Conservation (phyloP, 2,797 vertebrate species). For the Pantherophis alleghaniensis region DNA sequence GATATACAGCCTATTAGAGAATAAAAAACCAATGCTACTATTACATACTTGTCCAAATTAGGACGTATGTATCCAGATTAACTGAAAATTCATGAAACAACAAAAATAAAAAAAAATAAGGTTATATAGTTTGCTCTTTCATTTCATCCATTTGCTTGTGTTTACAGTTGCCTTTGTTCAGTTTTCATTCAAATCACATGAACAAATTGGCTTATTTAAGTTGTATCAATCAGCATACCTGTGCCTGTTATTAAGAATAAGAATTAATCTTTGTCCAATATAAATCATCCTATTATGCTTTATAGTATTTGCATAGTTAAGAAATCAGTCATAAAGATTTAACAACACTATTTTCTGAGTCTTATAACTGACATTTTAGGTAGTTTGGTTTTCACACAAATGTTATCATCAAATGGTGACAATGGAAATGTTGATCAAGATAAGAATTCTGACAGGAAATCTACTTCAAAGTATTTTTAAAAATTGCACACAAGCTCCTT, state of each 20-base stretch:
- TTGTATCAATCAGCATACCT: conserved; percentile 37
- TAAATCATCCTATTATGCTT: conserved; percentile 11
- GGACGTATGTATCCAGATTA: not conserved
- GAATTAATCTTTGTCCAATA: conserved; percentile 23
- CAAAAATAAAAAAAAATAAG: not conserved
- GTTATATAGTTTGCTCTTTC: not conserved
- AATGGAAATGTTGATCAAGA: not conserved
- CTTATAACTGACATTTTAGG: not conserved
- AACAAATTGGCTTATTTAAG: conserved; percentile 46
- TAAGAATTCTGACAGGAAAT: not conserved
- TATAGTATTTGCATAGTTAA: conserved; percentile 9
- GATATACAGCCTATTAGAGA: not conserved
- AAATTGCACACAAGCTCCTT: not conserved
- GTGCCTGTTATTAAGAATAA: conserved; percentile 31
- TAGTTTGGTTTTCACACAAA: conserved; percentile 19
- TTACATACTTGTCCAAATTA: conserved; percentile 4
- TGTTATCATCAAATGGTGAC: not conserved
- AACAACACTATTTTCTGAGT: not conserved
- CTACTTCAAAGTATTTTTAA: not conserved
- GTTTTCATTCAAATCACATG: conserved; percentile 38
- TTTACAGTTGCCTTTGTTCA: conserved; percentile 45
- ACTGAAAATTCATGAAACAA: not conserved
- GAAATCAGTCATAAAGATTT: not conserved
- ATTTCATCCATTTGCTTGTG: conserved; percentile 38
- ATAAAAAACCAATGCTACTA: not conserved